A percentile compares a stretch with the other conserved stretches of the same genome.
Conservation (phyloP, 2,888 invertebrate genomes). For the Incurvaria masculella region DNA sequence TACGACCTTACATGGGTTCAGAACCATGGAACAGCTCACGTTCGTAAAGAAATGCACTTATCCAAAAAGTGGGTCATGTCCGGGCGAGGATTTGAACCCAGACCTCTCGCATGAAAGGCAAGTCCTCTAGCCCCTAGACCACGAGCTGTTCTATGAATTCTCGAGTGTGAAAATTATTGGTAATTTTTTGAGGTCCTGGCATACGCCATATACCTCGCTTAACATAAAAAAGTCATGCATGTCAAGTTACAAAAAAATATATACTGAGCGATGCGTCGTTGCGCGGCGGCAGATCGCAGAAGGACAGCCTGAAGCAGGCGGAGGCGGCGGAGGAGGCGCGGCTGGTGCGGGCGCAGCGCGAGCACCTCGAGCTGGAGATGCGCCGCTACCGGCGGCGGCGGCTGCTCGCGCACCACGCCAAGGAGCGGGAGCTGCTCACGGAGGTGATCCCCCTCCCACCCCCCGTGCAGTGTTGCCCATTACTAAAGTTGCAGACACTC, state of each 20-base stretch:
- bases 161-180: neutral
- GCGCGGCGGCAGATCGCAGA: slow-evolving; percentile 66
- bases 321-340: slow-evolving; percentile 90
- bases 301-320: slow-evolving; percentile 86
- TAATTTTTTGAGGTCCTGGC: no score
- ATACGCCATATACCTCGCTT: no score
- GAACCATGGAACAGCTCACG: no score
- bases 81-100: no score
- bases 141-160: neutral
- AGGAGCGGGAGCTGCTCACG: slow-evolving; percentile 87
- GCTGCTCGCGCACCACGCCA: slow-evolving; percentile 78
- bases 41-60: no score
- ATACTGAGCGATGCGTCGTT: neutral
- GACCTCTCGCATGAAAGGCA: no score
- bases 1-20: neutral
- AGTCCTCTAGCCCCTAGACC: no score
- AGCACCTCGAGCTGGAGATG: slow-evolving; percentile 88
- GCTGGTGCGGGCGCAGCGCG: slow-evolving; percentile 82
- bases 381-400: slow-evolving; percentile 90
- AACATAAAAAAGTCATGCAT: no score
- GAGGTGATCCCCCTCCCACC: no score
- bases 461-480: no score
- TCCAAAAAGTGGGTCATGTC: neutral
- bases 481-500: no score
- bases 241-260: no score